Base-by-base conservation (phyloP, 2,113 vertebrate genomes). In the Alectura lathami region DNA sequence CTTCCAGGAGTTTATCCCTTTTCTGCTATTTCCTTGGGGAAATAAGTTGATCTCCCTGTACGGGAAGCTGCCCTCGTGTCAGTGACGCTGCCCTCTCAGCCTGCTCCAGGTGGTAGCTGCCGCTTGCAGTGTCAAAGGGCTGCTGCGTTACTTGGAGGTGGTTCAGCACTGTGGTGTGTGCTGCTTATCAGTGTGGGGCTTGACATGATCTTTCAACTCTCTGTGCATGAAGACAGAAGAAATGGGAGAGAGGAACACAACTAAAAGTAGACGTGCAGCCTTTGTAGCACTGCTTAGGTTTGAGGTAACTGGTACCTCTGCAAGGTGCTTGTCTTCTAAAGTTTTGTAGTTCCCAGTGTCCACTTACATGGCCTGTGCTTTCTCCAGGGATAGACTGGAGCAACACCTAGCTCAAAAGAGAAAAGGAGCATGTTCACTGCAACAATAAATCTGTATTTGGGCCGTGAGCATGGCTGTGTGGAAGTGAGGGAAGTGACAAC, bases 111-210 rank as follows among this genome's bases (percentile, higher is more conserved):
- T 7, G 63, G 21, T 16, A 2, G 15, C 15, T 6, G 40, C 8
- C 8, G 42, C 3, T 2, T 8, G 11, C 23, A 2, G 22, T 13
- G 56, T 22, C 7, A 2, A 0, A 16, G 34, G 24, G 42, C 56
- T 3, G 0, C 51, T 8, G 8, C 8, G 0, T 43, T 43, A 7
- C 1, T 7, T 8, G 30, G 6, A 1, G 3, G 40, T 3, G 0
- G 17, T 27, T 8, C 6, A 30, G 0, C 3, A 0, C 26, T 16
- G 17, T 32, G 0, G 4, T 6, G 17, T 6, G 34, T 21, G 1
- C 42, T 10, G 56, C 2, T 5, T 26, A 20, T 27, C 40, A 27
- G 8, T 13, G 3, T 4, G 56, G 3, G 30, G 21, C 40, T 60
- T 26, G 11, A 14, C 6, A 0, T 0, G 0, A 32, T 22, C 4